Conservation (phyloP, 1,140 invertebrate species). For the Telenomus remus region DNA sequence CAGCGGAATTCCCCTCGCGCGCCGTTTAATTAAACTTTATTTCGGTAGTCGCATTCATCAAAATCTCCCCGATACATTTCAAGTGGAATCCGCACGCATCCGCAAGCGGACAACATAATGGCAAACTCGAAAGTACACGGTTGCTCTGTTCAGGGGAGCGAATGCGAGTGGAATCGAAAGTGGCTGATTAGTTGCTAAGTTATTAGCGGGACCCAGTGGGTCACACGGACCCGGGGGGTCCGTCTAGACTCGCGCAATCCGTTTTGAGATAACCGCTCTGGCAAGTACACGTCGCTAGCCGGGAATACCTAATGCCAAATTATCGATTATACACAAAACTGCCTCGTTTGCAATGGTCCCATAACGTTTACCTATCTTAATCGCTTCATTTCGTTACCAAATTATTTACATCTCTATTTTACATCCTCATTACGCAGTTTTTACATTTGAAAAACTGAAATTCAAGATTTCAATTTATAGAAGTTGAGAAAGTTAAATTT, state of each 20-base stretch:
- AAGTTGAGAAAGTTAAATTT: too few relatives aligned
- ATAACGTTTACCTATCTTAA: too few relatives aligned
- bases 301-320: conserved; percentile 39
- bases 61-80: conserved; percentile 22
- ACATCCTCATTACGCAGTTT: too few relatives aligned
- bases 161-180: conserved; percentile 41
- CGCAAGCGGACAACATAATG: conserved; percentile 12
- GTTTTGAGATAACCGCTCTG: conserved; percentile 39
- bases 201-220: conserved; percentile 31
- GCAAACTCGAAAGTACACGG: conserved; percentile 28
- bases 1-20: conserved; percentile 4
- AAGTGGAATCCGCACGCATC: conserved; percentile 20
- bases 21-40: conserved; percentile 37
- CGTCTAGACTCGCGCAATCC: conserved; percentile 17
- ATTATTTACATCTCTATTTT: too few relatives aligned
- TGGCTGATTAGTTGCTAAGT: conserved; percentile 33
- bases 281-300: conserved; percentile 30
- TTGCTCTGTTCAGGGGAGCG: conserved; percentile 23
- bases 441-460: too few relatives aligned
- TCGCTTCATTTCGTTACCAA: too few relatives aligned
- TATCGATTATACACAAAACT: conserved; percentile 24
- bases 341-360: background rate
- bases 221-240: conserved; percentile 22
- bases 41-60: conserved; percentile 20
- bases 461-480: too few relatives aligned